Evolutionary conservation across 2,113 vertebrate species (phyloP).

Genomic region (Myotis brandtii): DNA sequence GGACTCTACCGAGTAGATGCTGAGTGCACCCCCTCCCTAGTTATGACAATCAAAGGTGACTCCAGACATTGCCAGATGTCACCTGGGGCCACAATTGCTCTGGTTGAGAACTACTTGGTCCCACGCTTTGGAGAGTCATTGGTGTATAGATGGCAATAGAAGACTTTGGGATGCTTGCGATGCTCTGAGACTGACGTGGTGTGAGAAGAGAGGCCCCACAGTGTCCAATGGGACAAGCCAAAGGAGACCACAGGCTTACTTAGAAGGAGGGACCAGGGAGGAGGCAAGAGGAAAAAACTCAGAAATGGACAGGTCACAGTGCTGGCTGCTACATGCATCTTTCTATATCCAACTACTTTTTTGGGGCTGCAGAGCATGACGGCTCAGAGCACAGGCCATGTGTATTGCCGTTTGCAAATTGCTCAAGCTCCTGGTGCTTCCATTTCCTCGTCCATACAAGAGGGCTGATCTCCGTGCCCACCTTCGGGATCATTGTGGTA

Average conservation of each 20-base stretch:
- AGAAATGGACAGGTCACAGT: too few species aligned
- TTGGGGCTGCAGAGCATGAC: neutral
- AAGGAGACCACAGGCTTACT: neutral
- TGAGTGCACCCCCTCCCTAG: neutral
- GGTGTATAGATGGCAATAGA: too few species aligned
- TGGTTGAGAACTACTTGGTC: neutral
- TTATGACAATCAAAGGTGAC: neutral
- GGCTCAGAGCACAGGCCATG: fast-evolving
- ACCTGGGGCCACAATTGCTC: neutral
- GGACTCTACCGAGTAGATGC: neutral
- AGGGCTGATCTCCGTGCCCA: neutral
- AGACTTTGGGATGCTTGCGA: neutral
- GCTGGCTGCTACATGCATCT: neutral
- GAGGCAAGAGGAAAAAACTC: too few species aligned
- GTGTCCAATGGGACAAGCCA: neutral
- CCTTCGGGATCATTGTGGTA: fast-evolving
- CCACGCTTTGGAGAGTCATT: neutral
- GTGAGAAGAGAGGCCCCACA: neutral
- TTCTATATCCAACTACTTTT: neutral
- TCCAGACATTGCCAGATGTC: neutral
- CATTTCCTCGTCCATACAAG: neutral
- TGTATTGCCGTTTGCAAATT: neutral
- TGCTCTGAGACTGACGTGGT: neutral
- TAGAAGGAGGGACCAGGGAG: neutral
- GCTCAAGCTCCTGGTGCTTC: neutral